These are phyloP conservation scores for Rhabditoides inermis DNA, from an alignment of 2,888 invertebrate genomes.

Conservation along the genomic window DNA sequence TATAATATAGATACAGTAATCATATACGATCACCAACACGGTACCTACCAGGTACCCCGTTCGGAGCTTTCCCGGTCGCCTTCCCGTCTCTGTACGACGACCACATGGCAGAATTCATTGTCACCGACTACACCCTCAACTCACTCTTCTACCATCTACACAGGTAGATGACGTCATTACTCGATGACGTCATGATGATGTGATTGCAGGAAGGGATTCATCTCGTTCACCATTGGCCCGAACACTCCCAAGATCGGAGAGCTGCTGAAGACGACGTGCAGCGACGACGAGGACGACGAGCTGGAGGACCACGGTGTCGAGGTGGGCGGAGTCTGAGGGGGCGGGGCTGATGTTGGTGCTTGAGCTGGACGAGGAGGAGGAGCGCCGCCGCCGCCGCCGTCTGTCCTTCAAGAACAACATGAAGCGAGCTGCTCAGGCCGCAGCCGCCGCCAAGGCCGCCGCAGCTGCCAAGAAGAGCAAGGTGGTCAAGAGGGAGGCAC, in stretches of 20 bases:
- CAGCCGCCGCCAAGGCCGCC: constrained; percentile 9
- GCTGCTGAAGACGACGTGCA: constrained; percentile 47
- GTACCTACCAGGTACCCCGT: constrained; percentile 29
- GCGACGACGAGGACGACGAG: constrained; percentile 38
- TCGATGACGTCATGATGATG: background rate
- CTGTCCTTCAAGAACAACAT: background rate
- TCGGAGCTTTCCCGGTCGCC: constrained; percentile 44
- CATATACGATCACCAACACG: background rate
- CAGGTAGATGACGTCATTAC: constrained; percentile 12
- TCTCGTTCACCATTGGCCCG: constrained; percentile 45
- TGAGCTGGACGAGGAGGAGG: constrained; percentile 11
- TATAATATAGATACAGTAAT: background rate
- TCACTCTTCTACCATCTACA: constrained; percentile 45
- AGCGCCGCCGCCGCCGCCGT: constrained; percentile 5
- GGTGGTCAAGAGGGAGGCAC: constrained; percentile 12
- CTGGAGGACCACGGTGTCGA: constrained; percentile 1
- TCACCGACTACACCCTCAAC: constrained; percentile 46
- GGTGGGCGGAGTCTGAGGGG: constrained; percentile 8
- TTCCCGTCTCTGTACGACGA: constrained; percentile 36
- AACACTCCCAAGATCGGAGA: constrained; percentile 50
- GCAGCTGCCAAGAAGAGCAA: constrained; percentile 1
- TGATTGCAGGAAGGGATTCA: constrained; percentile 34
- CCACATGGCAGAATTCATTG: constrained; percentile 44
- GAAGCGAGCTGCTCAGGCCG: background rate
- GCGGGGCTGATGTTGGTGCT: background rate